Base-by-base conservation (phyloP, 2,113 vertebrate genomes). In the Scatophagus argus region DNA sequence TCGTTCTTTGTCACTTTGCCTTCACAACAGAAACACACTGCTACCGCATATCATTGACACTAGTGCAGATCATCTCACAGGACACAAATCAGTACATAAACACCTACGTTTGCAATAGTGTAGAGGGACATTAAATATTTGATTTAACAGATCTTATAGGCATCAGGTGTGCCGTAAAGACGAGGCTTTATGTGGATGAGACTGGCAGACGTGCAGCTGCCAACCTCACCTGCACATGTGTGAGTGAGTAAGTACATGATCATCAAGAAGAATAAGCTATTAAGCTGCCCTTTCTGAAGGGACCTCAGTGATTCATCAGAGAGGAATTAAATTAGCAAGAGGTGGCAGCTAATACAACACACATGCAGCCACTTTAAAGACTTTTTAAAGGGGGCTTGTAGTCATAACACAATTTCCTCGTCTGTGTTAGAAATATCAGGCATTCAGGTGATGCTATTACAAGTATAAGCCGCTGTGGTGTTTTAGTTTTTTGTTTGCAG, bases 251-350 rank as follows among this genome's bases (percentile, higher is more conserved):
- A 6, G 14, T 13, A 13, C 16, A 17, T 44, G 43, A 63, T 38
- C 13, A 54, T 82, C 41, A 67, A 32, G 44, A 73, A 63, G 21
- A 58, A 39, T 34, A 47, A 72, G 76, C 80, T 13, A 56, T 82
- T 43, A 75, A 78, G 58, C 27, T 80, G 49, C 77, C 66, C 14
- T 70, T 65, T 79, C 56, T 59, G 49, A 86, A 81, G 38, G 59
- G 52, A 51, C 41, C 16, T 2, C 25, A 41, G 29, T 36, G 51
- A 80, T 86, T 82, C 54, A 41, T 84, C 49, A 59, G 44, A 51
- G 29, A 25, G 31, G 13, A 71, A 43, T 72, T 69, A 72, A 78
- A 85, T 89, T 44, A 74, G 70, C 27, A 9, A 46, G 55, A 25
- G 19, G 29, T 58, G 77, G 44, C 44, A 34, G 60, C 56, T 76